Base-by-base conservation (phyloP, 2,888 invertebrate species). In the Andrena chrysosceles region DNA sequence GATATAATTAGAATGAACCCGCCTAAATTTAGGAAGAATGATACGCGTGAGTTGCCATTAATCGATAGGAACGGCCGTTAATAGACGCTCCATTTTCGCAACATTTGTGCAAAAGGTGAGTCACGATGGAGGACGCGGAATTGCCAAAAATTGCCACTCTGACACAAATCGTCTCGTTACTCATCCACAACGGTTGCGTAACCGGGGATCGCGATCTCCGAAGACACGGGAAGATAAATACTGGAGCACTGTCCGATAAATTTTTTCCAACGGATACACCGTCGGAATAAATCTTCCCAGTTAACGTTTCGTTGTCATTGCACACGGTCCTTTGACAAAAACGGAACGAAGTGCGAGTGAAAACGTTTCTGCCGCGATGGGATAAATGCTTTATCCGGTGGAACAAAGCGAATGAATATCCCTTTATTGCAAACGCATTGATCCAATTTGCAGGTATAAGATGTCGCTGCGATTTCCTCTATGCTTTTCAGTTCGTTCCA, bases 81-180 rank as follows among this genome's bases (percentile, higher is more conserved):
- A 83, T 73, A 71, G 62, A 64, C 49, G 69, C 26, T 54, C 83
- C 68, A 75, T 56, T 87, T 85, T 71, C 75, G 68, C 77, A 75
- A 84, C 49, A 49, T 84, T 69, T 54, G 59, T 70, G 87, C 54
- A 71, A 73, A 74, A 29, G 49, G 29, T 84, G 87, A 81, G 62
- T 84, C 85, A 81, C 49, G 54, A 31, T 49, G 29, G 31, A 52
- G 31, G 20, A 33, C 33, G 64, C 68, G 73, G 71, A 73, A 86
- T 73, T 86, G 85, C 87, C 85, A 86, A 80, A 86, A 78, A 84
- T 72, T 60, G 26, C 70, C 13, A 20, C 42, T 26, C 63, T n/a
- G 76, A 62, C 64, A 54, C 48, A 42, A 63, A 68, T 71, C 49
- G 20, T 26, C 35, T 23, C 42, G 71, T 71, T 75, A 62, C 64